phyloP scores from a whole-genome alignment of 2,888 invertebrate species.

The Arctia plantaginis region DNA sequence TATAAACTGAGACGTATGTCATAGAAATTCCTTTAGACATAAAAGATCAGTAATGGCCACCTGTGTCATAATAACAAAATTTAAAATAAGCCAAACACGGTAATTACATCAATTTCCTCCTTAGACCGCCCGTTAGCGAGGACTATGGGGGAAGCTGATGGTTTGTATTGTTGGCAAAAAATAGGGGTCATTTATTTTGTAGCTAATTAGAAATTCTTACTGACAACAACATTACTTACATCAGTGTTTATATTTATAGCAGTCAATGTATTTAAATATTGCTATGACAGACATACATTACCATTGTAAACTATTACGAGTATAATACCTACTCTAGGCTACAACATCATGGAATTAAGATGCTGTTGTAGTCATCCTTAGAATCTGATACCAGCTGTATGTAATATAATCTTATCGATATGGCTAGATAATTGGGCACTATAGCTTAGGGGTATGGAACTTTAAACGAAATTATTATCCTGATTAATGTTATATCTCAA shows the following conservation, averaged over 20 bases:
- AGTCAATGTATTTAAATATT: background rate
- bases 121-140: conserved; percentile 14
- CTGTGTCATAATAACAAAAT: conserved; percentile 25
- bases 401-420: background rate
- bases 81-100: conserved; percentile 10
- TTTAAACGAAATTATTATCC: background rate
- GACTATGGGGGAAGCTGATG: conserved; percentile 13
- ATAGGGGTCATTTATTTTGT: conserved; percentile 10
- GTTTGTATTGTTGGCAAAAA: conserved; percentile 17
- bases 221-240: background rate
- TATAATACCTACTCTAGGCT: background rate
- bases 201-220: background rate
- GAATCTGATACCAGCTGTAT: no score
- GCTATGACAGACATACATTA: background rate
- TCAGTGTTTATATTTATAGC: background rate
- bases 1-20: background rate
- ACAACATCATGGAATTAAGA: no score
- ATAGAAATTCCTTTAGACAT: background rate
- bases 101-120: conserved; percentile 22
- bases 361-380: no score
- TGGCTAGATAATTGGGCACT: background rate
- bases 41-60: conserved; percentile 20
- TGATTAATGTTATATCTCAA: background rate
- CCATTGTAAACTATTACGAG: background rate
- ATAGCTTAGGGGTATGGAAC: background rate